Base-by-base conservation (phyloP, 2,113 vertebrate genomes). In the Dermatemys mawii region DNA sequence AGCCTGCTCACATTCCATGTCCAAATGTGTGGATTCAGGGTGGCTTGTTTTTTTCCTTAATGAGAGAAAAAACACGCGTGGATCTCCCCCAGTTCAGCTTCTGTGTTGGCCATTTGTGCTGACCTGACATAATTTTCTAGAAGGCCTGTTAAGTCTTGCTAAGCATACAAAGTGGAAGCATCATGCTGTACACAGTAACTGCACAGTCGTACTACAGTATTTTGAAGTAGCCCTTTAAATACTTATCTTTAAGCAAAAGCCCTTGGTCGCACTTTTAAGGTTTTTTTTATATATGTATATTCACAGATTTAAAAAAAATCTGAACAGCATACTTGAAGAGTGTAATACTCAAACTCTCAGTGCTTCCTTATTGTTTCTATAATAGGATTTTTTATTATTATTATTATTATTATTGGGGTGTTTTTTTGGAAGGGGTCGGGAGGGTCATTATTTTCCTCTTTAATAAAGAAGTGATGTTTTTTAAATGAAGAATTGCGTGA, bases 301-400 rank as follows among this genome's bases (percentile, higher is more conserved):
- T 98, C 97, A 98, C 97, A 98, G 97, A 97, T 97, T 98, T 89
- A 96, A 98, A 96, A 96, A 97, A 97, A 96, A 98, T 97, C 97
- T 55, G 0, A 98, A 98, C 97, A 99, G 99, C 98, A 99, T 99
- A 99, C 99, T 99, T 99, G 99, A 99, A 99, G 99, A 99, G 99
- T 96, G 97, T 98, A 98, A 97, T 98, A 99, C 99, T 99, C 99
- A 98, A 97, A 99, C 99, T 98, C 98, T 99, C 99, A 99, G 99
- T 99, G 99, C 99, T 99, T 99, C 99, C 99, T 98, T 99, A 98
- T 97, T 97, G 98, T 98, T 99, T 99, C 98, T 99, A 70, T 70
- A 98, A 98, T 99, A 98, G 98, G 98, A 98, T 99, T 98, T 98
- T 98, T 98, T 98, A 99, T 99, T 98, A 98, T 98, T 96, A 97